Conservation (phyloP, 2,888 invertebrate genomes). For the Eristalis arbustorum region DNA sequence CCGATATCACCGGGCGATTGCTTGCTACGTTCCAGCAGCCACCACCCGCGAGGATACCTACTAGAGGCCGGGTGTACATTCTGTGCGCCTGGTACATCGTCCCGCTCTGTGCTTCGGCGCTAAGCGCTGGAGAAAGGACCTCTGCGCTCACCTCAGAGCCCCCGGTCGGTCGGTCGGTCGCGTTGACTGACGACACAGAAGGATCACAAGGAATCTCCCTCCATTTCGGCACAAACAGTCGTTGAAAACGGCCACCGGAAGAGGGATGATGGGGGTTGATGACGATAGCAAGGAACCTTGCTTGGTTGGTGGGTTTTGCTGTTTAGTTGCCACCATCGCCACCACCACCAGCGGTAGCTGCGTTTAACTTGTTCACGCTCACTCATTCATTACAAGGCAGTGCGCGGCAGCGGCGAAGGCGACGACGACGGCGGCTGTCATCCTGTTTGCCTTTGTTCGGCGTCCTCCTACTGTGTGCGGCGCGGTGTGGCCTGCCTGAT, state of each 20-base stretch:
- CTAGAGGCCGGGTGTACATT: slow-evolving; percentile 25
- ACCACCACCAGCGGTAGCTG: slow-evolving; percentile 23
- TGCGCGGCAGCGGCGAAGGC: slow-evolving; percentile 1
- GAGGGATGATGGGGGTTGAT: slow-evolving; percentile 66
- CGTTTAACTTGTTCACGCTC: slow-evolving; percentile 63
- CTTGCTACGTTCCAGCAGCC: neutral
- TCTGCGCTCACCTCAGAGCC: neutral
- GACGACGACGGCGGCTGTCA: slow-evolving; percentile 27
- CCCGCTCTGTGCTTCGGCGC: slow-evolving; percentile 56
- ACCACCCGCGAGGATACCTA: slow-evolving; percentile 30
- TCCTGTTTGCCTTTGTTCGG: slow-evolving; percentile 30
- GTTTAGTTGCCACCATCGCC: slow-evolving; percentile 6
- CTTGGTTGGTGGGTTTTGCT: neutral
- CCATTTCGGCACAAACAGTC: slow-evolving; percentile 34
- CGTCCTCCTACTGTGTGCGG: slow-evolving; percentile 23
- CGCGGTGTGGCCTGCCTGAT: neutral
- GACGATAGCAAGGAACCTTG: slow-evolving; percentile 63
- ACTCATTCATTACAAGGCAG: slow-evolving; percentile 56
- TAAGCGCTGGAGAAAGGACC: slow-evolving; percentile 29
- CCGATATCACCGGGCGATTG: neutral
- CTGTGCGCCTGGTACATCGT: slow-evolving; percentile 50
- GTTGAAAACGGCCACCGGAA: slow-evolving; percentile 62
- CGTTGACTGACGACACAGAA: neutral
- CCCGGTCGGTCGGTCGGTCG: neutral
- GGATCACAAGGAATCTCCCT: neutral